A percentile compares a stretch with the other conserved stretches of the same genome.
Conservation (phyloP, 2,888 invertebrate species). For the Amphipoea lucens region DNA sequence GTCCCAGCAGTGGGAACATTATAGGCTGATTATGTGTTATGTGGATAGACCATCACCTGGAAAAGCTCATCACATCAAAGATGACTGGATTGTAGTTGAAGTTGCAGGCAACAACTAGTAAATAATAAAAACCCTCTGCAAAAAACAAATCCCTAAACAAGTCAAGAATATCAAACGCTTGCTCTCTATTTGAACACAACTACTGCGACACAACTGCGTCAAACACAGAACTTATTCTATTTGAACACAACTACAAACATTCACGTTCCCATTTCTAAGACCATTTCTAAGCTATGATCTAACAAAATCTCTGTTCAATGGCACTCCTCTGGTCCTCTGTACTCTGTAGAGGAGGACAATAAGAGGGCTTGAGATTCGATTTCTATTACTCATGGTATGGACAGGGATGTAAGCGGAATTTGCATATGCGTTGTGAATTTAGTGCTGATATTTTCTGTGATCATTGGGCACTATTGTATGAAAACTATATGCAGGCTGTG, state of each 20-base stretch:
- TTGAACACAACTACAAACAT: background rate
- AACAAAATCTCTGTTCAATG: slow-evolving; percentile 1
- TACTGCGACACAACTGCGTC: background rate
- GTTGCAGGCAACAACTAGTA: too few species aligned
- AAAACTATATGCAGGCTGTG: too few species aligned
- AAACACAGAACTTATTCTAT: background rate
- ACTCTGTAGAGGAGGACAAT: background rate
- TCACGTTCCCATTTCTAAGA: background rate
- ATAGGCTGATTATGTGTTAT: too few species aligned
- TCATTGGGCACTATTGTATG: too few species aligned
- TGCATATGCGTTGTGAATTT: background rate
- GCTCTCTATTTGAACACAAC: background rate
- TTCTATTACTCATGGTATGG: slow-evolving; percentile 18
- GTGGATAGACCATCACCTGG: too few species aligned
- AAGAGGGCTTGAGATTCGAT: slow-evolving; percentile 20
- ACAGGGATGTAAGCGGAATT: background rate
- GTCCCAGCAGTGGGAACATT: too few species aligned
- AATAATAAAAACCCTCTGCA: too few species aligned
- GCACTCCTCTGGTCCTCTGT: background rate
- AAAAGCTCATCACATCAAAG: too few species aligned
- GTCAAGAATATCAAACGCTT: background rate
- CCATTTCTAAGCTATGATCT: background rate
- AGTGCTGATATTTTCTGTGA: background rate
- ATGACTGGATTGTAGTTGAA: too few species aligned
- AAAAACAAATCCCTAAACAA: background rate